A percentile compares a stretch with the other conserved stretches of the same genome.
These are phyloP conservation scores for Chaetorhynchus papuensis DNA, from an alignment of 2,113 vertebrate species.

Conservation along the genomic window DNA sequence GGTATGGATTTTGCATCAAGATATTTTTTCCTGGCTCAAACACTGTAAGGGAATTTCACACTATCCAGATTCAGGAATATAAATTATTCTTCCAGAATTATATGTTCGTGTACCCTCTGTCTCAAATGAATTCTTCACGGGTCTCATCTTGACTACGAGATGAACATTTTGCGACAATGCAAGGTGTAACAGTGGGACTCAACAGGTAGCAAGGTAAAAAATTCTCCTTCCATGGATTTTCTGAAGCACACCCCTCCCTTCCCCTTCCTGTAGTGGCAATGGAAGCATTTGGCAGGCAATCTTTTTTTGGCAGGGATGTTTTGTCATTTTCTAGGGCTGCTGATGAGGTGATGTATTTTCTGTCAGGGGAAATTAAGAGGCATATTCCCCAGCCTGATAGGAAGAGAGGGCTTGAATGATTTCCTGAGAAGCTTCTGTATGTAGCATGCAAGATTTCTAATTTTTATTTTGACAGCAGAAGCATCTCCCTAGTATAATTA, in stretches of 20 bases:
- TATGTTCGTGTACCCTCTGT: neutral
- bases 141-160: neutral
- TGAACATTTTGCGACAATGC: fast-evolving
- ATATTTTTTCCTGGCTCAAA: neutral
- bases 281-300: neutral
- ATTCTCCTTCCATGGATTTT: neutral
- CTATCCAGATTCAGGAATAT: neutral
- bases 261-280: neutral
- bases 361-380: slow-evolving; percentile 49
- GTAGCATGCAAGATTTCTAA: neutral
- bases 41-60: neutral
- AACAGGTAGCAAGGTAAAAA: neutral
- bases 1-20: neutral
- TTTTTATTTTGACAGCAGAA: slow-evolving; percentile 22
- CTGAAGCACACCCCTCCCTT: neutral
- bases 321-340: slow-evolving; percentile 40
- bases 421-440: neutral
- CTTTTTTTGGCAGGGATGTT: neutral
- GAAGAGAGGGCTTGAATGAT: neutral
- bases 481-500: neutral
- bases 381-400: neutral
- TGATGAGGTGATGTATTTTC: slow-evolving; percentile 47
- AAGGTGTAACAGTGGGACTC: neutral
- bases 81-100: neutral
- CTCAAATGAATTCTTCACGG: neutral